Evolutionary conservation across 2,113 vertebrate species (phyloP).

Genomic region (Calidris pugnax): DNA sequence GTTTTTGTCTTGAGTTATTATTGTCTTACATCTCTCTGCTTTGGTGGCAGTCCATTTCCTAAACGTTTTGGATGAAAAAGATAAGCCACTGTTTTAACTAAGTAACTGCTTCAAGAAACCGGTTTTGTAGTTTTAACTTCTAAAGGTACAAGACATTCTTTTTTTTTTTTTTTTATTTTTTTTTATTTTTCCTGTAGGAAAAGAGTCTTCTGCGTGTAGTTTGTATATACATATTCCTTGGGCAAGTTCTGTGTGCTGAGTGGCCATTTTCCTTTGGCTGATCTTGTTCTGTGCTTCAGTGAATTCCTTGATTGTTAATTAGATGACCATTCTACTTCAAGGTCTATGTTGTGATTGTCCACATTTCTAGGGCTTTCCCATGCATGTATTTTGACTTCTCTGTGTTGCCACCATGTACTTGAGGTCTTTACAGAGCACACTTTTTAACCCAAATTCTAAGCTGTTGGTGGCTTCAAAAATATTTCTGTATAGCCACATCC

Average conservation of each 20-base stretch:
- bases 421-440: background rate
- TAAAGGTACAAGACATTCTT: background rate
- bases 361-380: background rate
- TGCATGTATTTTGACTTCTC: background rate
- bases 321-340: background rate
- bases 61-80: background rate
- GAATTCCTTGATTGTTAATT: background rate
- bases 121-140: background rate
- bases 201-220: background rate
- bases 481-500: background rate
- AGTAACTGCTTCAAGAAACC: background rate
- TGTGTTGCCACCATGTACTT: background rate
- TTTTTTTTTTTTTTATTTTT: no score
- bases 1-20: background rate
- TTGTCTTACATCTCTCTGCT: background rate
- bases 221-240: background rate
- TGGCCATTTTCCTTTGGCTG: background rate
- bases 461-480: background rate
- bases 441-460: background rate
- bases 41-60: background rate
- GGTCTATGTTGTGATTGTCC: background rate
- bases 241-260: background rate
- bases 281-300: background rate
- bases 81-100: background rate
- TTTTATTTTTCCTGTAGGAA: background rate